Evolutionary conservation across 2,113 vertebrate species (phyloP).

Genomic region (Odocoileus virginianus): DNA sequence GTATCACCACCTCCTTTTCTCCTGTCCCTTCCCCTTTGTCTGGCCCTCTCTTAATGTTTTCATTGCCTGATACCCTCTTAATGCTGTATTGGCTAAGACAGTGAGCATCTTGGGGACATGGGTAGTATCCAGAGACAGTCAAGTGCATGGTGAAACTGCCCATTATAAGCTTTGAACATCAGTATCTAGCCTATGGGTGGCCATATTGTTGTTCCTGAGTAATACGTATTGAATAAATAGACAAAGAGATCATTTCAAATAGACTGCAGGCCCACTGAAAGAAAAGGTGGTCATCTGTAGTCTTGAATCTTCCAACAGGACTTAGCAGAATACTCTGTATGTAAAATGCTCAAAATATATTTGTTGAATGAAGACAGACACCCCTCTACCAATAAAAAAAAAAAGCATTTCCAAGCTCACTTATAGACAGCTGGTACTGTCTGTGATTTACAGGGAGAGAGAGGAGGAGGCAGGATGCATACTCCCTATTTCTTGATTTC

Average conservation of each 20-base stretch:
- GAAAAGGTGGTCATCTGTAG: background rate
- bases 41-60: background rate
- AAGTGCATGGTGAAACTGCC: background rate
- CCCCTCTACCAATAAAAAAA: background rate
- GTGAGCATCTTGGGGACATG: background rate
- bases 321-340: background rate
- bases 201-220: background rate
- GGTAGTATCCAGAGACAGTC: no score
- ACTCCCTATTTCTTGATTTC: constrained; percentile 1
- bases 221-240: background rate
- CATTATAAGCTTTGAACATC: background rate
- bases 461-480: no score
- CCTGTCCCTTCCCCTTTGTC: background rate
- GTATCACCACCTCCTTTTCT: background rate
- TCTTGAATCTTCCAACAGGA: background rate
- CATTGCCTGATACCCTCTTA: background rate
- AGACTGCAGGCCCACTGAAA: background rate
- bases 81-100: background rate
- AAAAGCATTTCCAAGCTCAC: background rate
- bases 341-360: background rate
- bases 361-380: background rate
- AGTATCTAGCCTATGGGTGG: background rate
- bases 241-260: background rate
- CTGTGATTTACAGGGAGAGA: background rate
- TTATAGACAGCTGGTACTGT: background rate